Conservation (phyloP, 2,888 invertebrate species). For the Elegia similella region DNA sequence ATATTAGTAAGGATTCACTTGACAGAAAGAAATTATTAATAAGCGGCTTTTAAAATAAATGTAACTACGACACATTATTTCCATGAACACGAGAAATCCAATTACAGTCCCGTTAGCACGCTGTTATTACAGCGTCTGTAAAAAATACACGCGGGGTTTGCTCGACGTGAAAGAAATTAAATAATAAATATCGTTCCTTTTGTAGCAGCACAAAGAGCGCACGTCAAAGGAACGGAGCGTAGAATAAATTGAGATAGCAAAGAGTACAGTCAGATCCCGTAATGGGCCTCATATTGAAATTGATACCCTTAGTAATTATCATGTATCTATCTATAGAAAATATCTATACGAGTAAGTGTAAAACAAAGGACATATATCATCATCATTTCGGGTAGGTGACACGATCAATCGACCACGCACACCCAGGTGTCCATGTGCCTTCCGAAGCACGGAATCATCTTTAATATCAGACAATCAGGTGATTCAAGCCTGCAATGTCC, state of each 20-base stretch:
- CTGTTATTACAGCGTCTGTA: background rate
- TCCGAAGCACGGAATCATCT: too few species aligned
- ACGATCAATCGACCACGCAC: too few species aligned
- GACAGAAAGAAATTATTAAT: too few species aligned
- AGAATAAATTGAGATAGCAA: conserved; percentile 4
- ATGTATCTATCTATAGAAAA: too few species aligned
- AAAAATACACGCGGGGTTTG: background rate
- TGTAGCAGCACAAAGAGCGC: background rate
- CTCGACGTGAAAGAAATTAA: conserved; percentile 1
- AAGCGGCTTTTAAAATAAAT: background rate
- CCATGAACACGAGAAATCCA: background rate
- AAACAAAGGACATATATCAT: too few species aligned
- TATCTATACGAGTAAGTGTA: too few species aligned
- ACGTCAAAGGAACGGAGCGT: conserved; percentile 1
- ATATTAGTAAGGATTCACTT: too few species aligned
- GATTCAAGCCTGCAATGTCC: too few species aligned
- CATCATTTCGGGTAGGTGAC: too few species aligned
- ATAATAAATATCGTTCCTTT: conserved; percentile 14
- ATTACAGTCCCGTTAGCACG: background rate
- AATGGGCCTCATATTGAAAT: background rate
- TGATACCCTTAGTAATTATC: too few species aligned
- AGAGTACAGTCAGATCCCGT: background rate
- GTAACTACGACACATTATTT: background rate
- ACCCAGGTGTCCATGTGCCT: too few species aligned
- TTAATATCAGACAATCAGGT: too few species aligned